A percentile compares a stretch with the other conserved stretches of the same genome.
Conservation (phyloP, 2,797 vertebrate species). For the Syngnathus rostellatus region DNA sequence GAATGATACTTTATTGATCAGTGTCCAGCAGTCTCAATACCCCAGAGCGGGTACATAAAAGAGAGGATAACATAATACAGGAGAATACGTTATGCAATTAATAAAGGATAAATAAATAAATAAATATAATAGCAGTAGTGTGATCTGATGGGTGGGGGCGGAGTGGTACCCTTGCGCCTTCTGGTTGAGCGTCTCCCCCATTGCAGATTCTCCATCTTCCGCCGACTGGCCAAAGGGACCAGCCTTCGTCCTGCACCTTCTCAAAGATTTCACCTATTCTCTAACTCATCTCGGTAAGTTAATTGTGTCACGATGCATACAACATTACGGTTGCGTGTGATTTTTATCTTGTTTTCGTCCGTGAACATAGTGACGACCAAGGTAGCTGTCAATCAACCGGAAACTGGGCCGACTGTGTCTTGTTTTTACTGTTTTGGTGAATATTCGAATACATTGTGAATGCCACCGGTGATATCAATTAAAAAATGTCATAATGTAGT, state of each 20-base stretch:
- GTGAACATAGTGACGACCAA: neutral
- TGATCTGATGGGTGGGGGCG: no score
- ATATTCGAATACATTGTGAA: neutral
- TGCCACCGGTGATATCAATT: neutral
- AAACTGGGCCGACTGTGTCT: slow-evolving; percentile 37
- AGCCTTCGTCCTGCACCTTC: slow-evolving; percentile 19
- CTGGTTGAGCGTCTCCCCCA: slow-evolving; percentile 8
- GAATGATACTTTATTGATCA: no score
- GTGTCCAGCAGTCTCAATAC: no score
- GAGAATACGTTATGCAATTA: no score
- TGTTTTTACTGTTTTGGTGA: neutral
- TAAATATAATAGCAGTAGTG: no score
- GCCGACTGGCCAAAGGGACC: slow-evolving; percentile 30
- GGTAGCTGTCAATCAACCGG: slow-evolving; percentile 7
- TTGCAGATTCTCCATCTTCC: slow-evolving; percentile 59
- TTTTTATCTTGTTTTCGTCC: neutral
- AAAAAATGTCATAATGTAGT: neutral
- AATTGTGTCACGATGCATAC: neutral
- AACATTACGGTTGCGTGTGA: neutral
- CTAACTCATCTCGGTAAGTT: slow-evolving; percentile 20
- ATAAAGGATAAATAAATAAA: no score
- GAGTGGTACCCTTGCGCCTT: no score
- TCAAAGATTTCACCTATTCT: neutral
- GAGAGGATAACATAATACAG: no score
- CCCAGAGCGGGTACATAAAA: no score